Base-by-base conservation (phyloP, 2,113 vertebrate species). In the Murina feae region DNA sequence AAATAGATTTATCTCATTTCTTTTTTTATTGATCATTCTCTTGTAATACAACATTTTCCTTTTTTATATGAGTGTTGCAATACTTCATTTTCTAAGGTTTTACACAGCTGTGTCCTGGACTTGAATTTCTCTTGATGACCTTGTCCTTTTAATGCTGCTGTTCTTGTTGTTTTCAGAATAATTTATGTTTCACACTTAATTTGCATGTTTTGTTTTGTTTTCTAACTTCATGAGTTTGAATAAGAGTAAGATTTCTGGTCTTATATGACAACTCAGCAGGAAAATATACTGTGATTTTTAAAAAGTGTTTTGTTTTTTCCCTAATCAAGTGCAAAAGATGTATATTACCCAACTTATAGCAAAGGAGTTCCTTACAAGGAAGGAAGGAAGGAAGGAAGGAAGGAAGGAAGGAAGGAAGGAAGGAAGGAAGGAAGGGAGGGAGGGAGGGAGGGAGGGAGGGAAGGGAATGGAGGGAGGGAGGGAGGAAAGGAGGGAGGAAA, bases 151-250 rank as follows among this genome's bases (percentile, higher is more conserved):
- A 96, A 60, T 74, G 66, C 53, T 82, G 72, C 3, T 96, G 13
- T 87, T 97, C 89, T 96, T 96, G 51, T 69, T 97, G 58, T 97
- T 97, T 96, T 83, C 93, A 93, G 91, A 97, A 96, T 88, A 95
- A 97, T 96, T 94, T 96, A 83, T 97, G 30, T 92, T 98, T 97
- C 87, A 95, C 84, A 90, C n/a, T 95, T 97, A 88, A 96, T 97
- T 98, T 97, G 47, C 94, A 96, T 91, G 90, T 85, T 93, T 91
- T n/a, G n/a, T n/a, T n/a, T n/a, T n/a, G n/a, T 95, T 37, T 92
- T 78, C 84, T 96, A 85, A 88, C 66, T 96, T 92, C 51, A 81
- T 91, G 60, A 90, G 72, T 30, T 92, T 97, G 89, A 95, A 68
- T 39, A 97, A 97, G 55, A 44, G 95, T 60, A 95, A 97, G 10